phyloP scores from a whole-genome alignment of 2,113 vertebrate species.

The Progne subis region DNA sequence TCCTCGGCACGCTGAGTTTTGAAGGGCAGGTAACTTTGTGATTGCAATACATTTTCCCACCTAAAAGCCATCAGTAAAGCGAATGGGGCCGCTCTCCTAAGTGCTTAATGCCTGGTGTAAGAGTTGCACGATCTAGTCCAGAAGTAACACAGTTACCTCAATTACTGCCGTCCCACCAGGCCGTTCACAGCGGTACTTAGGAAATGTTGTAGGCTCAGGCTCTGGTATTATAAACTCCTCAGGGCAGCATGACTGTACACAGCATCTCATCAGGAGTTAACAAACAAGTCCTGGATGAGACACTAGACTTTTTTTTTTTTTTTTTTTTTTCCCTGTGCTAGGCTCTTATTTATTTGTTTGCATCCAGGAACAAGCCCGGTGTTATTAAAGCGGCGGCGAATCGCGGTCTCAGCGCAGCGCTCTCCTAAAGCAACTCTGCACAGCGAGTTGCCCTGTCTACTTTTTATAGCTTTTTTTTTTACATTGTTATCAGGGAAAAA shows the following conservation, averaged over 20 bases:
- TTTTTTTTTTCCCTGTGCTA: neutral
- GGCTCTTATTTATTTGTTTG: neutral
- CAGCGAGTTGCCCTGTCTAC: neutral
- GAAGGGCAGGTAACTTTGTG: neutral
- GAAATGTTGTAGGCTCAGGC: neutral
- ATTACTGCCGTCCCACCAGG: conserved; percentile 50
- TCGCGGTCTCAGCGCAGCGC: neutral
- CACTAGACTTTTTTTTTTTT: neutral
- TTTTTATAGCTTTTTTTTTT: conserved; percentile 20
- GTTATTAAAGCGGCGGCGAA: neutral
- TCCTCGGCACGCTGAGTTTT: neutral
- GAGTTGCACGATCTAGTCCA: conserved; percentile 33
- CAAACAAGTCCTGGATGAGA: conserved; percentile 43
- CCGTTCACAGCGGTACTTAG: conserved; percentile 20
- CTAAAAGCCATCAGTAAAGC: conserved; percentile 36
- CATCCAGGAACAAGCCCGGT: neutral
- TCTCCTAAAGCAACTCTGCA: neutral
- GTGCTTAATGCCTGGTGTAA: conserved; percentile 43
- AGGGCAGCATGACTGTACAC: conserved; percentile 11
- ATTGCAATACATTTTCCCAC: neutral
- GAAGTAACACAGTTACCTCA: conserved; percentile 55
- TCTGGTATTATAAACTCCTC: conserved; percentile 42
- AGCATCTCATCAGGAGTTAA: conserved; percentile 42
- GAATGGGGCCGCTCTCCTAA: conserved; percentile 5
- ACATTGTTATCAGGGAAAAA: conserved; percentile 63